phyloP scores from a whole-genome alignment of 2,113 vertebrate species.

The Vireo altiloquus region DNA sequence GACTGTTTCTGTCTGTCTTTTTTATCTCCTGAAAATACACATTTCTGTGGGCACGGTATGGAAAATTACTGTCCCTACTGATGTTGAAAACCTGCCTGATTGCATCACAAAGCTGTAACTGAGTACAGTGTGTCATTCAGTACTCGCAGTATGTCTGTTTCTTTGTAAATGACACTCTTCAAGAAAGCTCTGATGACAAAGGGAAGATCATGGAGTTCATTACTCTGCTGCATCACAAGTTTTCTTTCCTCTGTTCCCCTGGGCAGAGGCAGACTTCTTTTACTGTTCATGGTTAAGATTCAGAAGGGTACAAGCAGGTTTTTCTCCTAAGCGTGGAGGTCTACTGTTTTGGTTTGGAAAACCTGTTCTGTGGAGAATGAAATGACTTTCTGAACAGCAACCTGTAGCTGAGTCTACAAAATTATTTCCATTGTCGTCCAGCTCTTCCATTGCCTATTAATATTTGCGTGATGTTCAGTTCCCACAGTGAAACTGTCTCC shows the following conservation, averaged over 20 bases:
- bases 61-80: slow-evolving; percentile 30
- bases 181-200: not conserved
- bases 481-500: not conserved
- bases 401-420: not conserved
- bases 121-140: not conserved
- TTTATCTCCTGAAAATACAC: not conserved
- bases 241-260: not conserved
- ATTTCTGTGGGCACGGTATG: not conserved
- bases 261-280: not conserved
- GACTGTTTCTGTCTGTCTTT: not conserved
- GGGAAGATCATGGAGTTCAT: not conserved
- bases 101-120: not conserved
- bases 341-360: not conserved
- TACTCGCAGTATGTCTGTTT: not conserved
- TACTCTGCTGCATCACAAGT: slow-evolving; percentile 16
- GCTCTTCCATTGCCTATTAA: not conserved
- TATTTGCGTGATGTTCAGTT: not conserved
- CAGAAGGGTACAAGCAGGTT: not conserved
- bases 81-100: slow-evolving; percentile 35
- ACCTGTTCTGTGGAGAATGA: not conserved
- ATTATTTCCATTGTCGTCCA: not conserved
- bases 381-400: not conserved
- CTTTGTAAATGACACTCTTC: not conserved
- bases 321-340: not conserved
- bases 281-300: not conserved